Conservation (phyloP, 2,113 vertebrate genomes). For the Anser brachyrhynchus region DNA sequence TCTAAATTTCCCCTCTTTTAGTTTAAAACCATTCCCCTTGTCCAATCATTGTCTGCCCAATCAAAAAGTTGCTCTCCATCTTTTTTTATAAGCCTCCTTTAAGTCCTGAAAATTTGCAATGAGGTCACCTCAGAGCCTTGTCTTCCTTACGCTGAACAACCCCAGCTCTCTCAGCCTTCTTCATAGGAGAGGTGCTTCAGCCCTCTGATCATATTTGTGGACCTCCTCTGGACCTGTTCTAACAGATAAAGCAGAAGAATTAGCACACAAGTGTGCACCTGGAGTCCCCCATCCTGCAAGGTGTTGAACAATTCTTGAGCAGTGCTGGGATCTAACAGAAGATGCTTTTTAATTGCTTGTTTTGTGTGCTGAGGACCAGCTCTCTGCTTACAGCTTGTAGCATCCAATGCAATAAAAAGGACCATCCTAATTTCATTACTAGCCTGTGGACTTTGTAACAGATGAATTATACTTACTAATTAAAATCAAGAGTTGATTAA, state of each 20-base stretch:
- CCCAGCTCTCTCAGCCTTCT: too few relatives aligned
- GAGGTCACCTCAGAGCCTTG: too few relatives aligned
- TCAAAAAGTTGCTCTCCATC: too few relatives aligned
- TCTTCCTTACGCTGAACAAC: too few relatives aligned
- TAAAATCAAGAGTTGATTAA: neutral
- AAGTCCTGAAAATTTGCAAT: too few relatives aligned
- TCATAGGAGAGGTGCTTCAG: too few relatives aligned
- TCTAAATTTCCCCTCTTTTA: too few relatives aligned
- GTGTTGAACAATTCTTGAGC: neutral
- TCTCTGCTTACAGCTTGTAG: neutral
- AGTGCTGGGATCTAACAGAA: accelerated
- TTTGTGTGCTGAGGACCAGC: neutral
- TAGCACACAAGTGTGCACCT: neutral
- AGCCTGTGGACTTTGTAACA: neutral
- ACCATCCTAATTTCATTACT: neutral
- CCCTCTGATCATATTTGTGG: too few relatives aligned
- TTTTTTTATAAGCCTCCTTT: too few relatives aligned
- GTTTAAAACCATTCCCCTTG: too few relatives aligned
- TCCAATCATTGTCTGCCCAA: too few relatives aligned
- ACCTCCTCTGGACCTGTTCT: too few relatives aligned
- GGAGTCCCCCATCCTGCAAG: accelerated
- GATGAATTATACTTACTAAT: neutral
- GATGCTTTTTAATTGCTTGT: accelerated
- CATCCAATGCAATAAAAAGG: neutral
- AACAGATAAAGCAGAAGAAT: neutral